phyloP scores from a whole-genome alignment of 2,113 vertebrate species.

The Festucalex cinctus region DNA sequence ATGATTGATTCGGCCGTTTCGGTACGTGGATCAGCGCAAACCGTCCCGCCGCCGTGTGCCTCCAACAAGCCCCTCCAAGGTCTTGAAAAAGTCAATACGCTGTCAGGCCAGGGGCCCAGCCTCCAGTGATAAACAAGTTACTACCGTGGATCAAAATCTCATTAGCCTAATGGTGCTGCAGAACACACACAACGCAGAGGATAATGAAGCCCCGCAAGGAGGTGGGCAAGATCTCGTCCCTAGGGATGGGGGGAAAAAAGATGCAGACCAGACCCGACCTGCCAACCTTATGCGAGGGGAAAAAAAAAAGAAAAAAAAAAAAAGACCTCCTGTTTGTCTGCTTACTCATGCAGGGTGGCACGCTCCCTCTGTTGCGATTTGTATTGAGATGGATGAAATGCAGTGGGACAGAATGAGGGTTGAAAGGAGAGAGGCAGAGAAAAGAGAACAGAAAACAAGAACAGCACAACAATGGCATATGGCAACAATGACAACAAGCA shows the following conservation, averaged over 20 bases:
- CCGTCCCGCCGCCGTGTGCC: slow-evolving; percentile 6
- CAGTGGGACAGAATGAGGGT: background rate
- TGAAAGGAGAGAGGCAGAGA: background rate
- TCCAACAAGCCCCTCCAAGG: slow-evolving; percentile 27
- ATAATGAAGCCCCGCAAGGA: slow-evolving; percentile 15
- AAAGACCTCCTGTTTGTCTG: background rate
- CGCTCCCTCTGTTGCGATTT: background rate
- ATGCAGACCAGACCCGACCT: background rate
- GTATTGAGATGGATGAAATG: slow-evolving; percentile 3
- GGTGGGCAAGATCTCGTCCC: background rate
- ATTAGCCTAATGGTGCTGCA: slow-evolving; percentile 35
- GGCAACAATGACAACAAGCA: background rate
- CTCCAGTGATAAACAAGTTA: slow-evolving; percentile 33
- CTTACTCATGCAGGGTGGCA: background rate
- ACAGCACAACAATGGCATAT: background rate
- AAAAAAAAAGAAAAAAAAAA: too few species aligned
- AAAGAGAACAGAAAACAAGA: background rate
- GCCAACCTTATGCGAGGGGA: background rate
- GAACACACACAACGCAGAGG: slow-evolving; percentile 6
- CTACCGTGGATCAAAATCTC: slow-evolving; percentile 32
- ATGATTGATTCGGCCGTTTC: slow-evolving; percentile 37
- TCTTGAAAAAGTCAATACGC: slow-evolving; percentile 29
- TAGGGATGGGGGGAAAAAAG: background rate
- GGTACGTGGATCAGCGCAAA: slow-evolving; percentile 2
- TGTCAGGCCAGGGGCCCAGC: slow-evolving; percentile 23